phyloP scores from a whole-genome alignment of 1,140 invertebrate species.

The Philopotamus ludificatus region DNA sequence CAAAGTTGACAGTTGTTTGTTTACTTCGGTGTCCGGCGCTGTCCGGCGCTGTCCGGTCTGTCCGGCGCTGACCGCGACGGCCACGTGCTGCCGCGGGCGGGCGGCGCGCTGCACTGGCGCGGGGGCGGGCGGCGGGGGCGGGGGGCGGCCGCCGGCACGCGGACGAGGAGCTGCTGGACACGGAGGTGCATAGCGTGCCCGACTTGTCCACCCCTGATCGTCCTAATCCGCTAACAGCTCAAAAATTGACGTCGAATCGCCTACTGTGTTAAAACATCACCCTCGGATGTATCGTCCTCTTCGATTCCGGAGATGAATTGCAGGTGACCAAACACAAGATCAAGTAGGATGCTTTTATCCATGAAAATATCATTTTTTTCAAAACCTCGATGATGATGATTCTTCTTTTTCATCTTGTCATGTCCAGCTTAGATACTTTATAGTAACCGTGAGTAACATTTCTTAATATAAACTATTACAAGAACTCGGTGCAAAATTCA shows the following conservation, averaged over 20 bases:
- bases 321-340: no score
- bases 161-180: neutral
- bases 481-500: no score
- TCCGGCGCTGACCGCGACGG: neutral
- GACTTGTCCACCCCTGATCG: neutral
- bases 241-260: no score
- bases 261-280: neutral
- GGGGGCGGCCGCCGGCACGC: neutral
- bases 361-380: no score
- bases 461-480: no score
- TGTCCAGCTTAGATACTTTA: no score
- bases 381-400: no score
- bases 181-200: neutral
- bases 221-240: neutral
- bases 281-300: no score
- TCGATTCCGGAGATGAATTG: no score
- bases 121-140: neutral
- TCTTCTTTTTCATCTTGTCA: no score
- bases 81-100: conserved; percentile 20
- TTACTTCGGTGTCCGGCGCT: neutral
- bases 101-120: conserved; percentile 16
- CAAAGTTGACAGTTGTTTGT: neutral
- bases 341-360: no score
- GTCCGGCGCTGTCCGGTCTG: neutral
- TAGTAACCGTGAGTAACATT: no score